Conservation (phyloP, 2,797 vertebrate species). For the Echiichthys vipera region DNA sequence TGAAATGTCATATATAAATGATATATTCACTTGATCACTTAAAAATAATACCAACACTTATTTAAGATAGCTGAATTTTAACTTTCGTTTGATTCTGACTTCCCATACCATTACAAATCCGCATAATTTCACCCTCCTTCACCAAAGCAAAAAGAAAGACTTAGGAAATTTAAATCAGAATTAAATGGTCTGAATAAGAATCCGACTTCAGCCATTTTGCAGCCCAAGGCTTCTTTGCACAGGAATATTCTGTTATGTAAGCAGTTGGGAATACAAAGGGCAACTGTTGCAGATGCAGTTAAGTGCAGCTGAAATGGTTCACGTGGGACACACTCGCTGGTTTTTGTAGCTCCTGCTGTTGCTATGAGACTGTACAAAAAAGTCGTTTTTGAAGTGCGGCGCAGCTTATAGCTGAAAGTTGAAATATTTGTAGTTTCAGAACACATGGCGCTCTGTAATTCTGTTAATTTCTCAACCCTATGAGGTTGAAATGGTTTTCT, state of each 20-base stretch:
- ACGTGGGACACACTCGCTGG: not conserved
- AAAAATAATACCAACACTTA: not conserved
- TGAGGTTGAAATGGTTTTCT: conserved; percentile 4
- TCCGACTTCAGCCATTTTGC: not conserved
- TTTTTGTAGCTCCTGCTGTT: conserved; percentile 36
- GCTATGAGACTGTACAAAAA: conserved; percentile 20
- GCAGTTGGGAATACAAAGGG: not conserved
- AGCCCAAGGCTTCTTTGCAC: not conserved
- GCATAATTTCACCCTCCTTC: not conserved
- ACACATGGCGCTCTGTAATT: not conserved
- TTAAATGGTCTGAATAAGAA: not conserved
- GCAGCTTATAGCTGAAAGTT: conserved; percentile 25
- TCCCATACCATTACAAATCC: no score
- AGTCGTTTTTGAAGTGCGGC: conserved; percentile 24
- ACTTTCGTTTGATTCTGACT: no score
- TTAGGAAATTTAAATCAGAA: not conserved
- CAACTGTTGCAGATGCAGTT: not conserved
- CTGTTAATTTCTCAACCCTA: conserved; percentile 23
- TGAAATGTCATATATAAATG: conserved; percentile 11
- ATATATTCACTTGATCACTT: conserved; percentile 8
- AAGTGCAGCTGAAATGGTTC: conserved; percentile 12
- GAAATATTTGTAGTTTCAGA: conserved; percentile 40
- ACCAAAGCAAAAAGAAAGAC: no score
- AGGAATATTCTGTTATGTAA: not conserved
- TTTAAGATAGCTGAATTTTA: not conserved